phyloP scores from a whole-genome alignment of 2,888 invertebrate species.

The Acanthopleura granulata region DNA sequence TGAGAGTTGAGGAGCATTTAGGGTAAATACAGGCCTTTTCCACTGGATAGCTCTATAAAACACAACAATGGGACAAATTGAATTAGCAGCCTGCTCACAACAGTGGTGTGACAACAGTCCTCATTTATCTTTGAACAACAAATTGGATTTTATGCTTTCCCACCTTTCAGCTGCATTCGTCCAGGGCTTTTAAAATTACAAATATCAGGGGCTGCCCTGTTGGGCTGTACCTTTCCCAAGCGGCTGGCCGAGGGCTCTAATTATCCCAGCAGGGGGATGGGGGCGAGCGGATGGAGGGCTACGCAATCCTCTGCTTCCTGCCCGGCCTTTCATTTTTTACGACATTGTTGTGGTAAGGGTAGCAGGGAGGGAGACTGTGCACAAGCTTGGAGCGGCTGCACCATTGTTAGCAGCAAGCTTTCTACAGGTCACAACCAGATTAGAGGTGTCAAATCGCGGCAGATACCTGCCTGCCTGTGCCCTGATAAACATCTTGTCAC shows the following conservation, averaged over 20 bases:
- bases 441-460: neutral
- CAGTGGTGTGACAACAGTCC: neutral
- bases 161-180: conserved; percentile 19
- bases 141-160: conserved; percentile 17
- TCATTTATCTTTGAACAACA: conserved; percentile 13
- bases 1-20: too few species aligned
- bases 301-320: neutral
- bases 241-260: neutral
- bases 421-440: conserved; percentile 6
- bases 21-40: too few species aligned
- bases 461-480: conserved; percentile 2
- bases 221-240: neutral
- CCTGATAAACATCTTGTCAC: conserved; percentile 18
- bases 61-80: conserved; percentile 1
- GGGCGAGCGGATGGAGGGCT: neutral
- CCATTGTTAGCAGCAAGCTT: neutral
- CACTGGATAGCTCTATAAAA: neutral
- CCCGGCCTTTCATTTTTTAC: conserved; percentile 4
- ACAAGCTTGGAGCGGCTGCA: conserved; percentile 10
- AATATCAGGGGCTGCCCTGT: neutral
- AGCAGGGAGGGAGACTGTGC: neutral
- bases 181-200: neutral
- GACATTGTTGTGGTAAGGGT: neutral
- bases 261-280: neutral
- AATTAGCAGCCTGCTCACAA: conserved; percentile 12